A percentile compares a stretch with the other conserved stretches of the same genome.
Conservation (phyloP, 2,888 invertebrate genomes). For the Cephus pulcher region DNA sequence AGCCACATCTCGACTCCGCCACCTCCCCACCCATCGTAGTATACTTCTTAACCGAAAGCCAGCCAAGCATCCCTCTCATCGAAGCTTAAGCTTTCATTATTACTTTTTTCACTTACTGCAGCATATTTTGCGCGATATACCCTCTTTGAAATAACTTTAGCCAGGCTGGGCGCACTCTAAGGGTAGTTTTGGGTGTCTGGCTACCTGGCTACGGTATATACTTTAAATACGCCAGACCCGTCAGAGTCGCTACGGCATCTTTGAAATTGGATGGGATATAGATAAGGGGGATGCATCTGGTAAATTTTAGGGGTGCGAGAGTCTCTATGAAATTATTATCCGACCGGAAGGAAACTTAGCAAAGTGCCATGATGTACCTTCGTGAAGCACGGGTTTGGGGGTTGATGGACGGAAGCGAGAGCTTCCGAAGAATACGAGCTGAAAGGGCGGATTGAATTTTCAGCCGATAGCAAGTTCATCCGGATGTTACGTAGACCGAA, state of each 20-base stretch:
- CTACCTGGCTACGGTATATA: not conserved
- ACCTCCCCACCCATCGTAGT: not conserved
- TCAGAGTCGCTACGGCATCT: not conserved
- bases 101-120: conserved; percentile 27
- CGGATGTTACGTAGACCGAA: not conserved
- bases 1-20: conserved; percentile 16
- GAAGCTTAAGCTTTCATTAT: conserved; percentile 26
- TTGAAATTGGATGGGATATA: not conserved
- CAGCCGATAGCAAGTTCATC: not conserved
- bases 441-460: not conserved
- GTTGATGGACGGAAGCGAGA: not conserved
- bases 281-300: not conserved
- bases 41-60: conserved; percentile 17
- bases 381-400: not conserved
- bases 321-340: not conserved
- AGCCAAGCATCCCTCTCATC: not conserved
- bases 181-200: not conserved
- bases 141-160: not conserved
- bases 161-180: not conserved
- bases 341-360: too few relatives aligned
- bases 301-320: not conserved
- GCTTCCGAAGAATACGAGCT: not conserved
- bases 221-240: not conserved
- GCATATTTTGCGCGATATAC: conserved; percentile 8
- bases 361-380: not conserved